Evolutionary conservation across 2,113 vertebrate species (phyloP).

Genomic region (Heteronetta atricapilla): DNA sequence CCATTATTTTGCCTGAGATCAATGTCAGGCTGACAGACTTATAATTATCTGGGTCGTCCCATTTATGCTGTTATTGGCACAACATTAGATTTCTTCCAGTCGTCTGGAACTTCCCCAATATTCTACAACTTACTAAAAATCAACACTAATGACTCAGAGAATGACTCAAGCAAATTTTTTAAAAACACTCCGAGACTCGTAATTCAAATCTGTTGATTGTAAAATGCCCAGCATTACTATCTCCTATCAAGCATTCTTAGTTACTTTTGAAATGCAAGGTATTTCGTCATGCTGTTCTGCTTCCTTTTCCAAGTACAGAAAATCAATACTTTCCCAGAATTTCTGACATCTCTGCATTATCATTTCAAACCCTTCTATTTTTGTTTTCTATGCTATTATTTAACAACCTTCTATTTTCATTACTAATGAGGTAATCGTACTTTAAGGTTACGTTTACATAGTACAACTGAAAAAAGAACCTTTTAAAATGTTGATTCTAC

Average conservation of each 20-base stretch:
- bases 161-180: neutral
- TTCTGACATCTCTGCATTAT: neutral
- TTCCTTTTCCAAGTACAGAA: neutral
- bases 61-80: conserved; percentile 53
- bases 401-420: neutral
- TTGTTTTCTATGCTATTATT: neutral
- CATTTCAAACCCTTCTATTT: neutral
- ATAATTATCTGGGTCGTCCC: conserved; percentile 42
- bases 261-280: neutral
- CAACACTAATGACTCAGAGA: neutral
- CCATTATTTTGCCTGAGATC: conserved; percentile 55
- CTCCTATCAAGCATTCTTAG: neutral
- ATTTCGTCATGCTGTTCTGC: neutral
- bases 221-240: neutral
- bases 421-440: neutral
- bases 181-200: neutral
- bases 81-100: conserved; percentile 42
- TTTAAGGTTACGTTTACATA: neutral
- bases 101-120: neutral
- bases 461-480: neutral
- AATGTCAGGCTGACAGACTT: conserved; percentile 48
- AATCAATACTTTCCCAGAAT: neutral
- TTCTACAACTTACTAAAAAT: neutral
- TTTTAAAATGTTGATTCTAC: neutral
- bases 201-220: neutral